phyloP scores from a whole-genome alignment of 2,888 invertebrate genomes.

The Erpobdella octoculata region DNA sequence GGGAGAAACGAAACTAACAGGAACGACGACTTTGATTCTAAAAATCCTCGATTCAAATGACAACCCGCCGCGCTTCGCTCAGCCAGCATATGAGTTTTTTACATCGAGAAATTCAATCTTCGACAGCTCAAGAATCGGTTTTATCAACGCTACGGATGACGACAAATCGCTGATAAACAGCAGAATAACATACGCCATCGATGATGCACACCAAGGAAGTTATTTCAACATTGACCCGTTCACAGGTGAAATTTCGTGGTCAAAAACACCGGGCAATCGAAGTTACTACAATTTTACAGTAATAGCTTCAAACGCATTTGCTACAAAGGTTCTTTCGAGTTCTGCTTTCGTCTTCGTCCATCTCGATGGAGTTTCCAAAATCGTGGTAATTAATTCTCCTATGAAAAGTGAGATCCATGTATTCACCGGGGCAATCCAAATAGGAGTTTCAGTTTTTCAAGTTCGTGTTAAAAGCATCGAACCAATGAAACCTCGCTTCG shows the following conservation, averaged over 20 bases:
- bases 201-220: background rate
- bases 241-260: slow-evolving; percentile 10
- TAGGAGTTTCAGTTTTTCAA: slow-evolving; percentile 11
- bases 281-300: background rate
- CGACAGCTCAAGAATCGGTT: slow-evolving; percentile 1
- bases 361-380: background rate
- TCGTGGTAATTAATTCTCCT: background rate
- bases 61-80: slow-evolving; percentile 4
- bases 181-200: background rate
- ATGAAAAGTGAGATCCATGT: background rate
- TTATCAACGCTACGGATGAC: background rate
- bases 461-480: slow-evolving; percentile 6
- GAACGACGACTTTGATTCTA: slow-evolving; percentile 12
- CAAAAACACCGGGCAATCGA: background rate
- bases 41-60: slow-evolving; percentile 16
- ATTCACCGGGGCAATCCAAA: background rate
- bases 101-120: background rate
- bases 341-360: slow-evolving; percentile 2
- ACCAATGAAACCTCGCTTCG: background rate
- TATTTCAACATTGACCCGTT: slow-evolving; percentile 6
- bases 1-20: slow-evolving; percentile 15
- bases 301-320: slow-evolving; percentile 11
- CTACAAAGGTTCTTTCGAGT: background rate
- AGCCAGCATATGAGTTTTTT: background rate
- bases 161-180: background rate